phyloP scores from a whole-genome alignment of 1,140 invertebrate genomes.

The Meloidogyne exigua region DNA sequence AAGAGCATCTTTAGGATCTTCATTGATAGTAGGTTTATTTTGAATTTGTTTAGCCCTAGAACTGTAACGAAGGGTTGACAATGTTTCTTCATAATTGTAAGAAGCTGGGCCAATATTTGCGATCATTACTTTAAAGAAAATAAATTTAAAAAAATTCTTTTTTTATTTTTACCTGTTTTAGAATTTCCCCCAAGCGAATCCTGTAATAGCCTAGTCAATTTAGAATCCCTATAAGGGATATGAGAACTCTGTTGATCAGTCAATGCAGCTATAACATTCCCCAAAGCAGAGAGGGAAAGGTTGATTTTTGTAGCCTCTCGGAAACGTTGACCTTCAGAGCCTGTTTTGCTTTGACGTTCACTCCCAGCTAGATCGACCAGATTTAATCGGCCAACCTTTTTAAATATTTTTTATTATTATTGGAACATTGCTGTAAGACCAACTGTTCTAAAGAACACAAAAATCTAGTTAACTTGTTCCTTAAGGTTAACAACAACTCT shows the following conservation, averaged over 20 bases:
- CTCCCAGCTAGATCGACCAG: constrained; percentile 80
- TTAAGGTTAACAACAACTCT: too few species aligned
- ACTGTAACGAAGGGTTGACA: constrained; percentile 86
- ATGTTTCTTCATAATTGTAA: constrained; percentile 88
- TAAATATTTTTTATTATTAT: neutral
- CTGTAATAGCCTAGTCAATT: constrained; percentile 84
- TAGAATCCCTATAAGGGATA: constrained; percentile 88
- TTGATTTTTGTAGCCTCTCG: constrained; percentile 94
- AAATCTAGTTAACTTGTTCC: too few species aligned
- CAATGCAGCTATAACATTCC: constrained; percentile 90
- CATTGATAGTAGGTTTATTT: constrained; percentile 90
- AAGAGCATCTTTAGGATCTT: constrained; percentile 88
- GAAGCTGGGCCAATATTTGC: constrained; percentile 91
- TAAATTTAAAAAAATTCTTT: neutral
- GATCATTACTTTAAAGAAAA: constrained; percentile 73
- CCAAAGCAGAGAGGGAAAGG: constrained; percentile 84
- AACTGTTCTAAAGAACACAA: too few species aligned
- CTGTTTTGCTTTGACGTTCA: constrained; percentile 86
- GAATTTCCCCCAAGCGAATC: constrained; percentile 92
- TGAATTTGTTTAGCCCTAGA: constrained; percentile 92
- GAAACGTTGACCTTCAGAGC: constrained; percentile 80
- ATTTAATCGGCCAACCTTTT: constrained; percentile 77
- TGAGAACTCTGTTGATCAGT: constrained; percentile 79
- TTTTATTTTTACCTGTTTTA: constrained; percentile 80
- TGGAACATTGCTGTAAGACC: too few species aligned